Conservation (phyloP, 2,888 invertebrate species). For the Linyphia triangularis region DNA sequence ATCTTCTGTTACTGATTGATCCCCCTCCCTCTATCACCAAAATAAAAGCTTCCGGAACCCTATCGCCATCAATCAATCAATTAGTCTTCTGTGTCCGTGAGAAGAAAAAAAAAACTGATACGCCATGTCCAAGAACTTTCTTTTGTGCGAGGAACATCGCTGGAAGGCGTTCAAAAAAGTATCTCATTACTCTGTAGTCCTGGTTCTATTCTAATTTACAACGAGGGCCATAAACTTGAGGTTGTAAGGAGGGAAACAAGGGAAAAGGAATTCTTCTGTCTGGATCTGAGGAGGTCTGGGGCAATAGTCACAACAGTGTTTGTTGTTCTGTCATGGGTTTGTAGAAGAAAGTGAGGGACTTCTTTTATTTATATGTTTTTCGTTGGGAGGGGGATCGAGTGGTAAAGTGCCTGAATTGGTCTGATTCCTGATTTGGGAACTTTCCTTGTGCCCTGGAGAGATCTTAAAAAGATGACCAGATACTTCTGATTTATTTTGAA, state of each 20-base stretch:
- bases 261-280: neutral
- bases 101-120: neutral
- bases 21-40: neutral
- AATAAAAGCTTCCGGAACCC: neutral
- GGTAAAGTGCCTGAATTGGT: neutral
- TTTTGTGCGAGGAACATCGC: neutral
- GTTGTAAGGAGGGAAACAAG: neutral
- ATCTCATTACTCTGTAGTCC: neutral
- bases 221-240: neutral
- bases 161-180: neutral
- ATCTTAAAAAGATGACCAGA: too few relatives aligned
- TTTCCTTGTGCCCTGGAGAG: too few relatives aligned
- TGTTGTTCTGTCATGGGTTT: neutral
- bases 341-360: neutral
- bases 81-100: neutral
- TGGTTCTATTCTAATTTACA: neutral
- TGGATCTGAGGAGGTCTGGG: neutral
- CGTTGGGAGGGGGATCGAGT: neutral
- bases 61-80: constrained; percentile 50
- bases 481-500: too few relatives aligned
- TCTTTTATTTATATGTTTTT: neutral
- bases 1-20: neutral
- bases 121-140: neutral
- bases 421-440: too few relatives aligned
- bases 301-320: neutral